Conservation (phyloP, 2,888 invertebrate genomes). For the Dynastes maya region DNA sequence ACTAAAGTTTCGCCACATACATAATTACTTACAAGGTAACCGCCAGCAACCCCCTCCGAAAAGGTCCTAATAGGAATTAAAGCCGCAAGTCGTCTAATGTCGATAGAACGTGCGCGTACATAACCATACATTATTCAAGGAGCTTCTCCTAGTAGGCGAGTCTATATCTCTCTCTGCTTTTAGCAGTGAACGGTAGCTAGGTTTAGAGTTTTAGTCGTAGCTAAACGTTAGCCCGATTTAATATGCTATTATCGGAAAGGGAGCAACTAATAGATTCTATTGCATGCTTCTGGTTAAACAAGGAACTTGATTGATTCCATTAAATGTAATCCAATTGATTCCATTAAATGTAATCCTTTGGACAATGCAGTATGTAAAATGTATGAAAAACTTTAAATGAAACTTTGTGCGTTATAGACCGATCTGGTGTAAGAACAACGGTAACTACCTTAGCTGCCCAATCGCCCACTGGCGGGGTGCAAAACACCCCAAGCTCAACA, state of each 20-base stretch:
- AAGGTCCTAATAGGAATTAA: conserved; percentile 42
- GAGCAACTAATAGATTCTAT: neutral
- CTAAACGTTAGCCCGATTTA: conserved; percentile 19
- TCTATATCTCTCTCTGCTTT: neutral
- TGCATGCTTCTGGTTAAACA: no score
- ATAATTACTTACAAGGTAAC: conserved; percentile 38
- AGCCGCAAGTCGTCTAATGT: conserved; percentile 33
- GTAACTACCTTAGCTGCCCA: no score
- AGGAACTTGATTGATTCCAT: no score
- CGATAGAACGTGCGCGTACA: conserved; percentile 36
- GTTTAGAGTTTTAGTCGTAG: neutral
- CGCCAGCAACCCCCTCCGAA: neutral
- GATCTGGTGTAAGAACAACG: no score
- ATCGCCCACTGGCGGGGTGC: no score
- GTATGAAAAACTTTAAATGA: no score
- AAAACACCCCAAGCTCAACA: no score
- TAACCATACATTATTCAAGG: conserved; percentile 37
- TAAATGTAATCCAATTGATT: no score
- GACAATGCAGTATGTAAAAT: no score
- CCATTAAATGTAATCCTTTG: no score
- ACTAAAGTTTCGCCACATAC: conserved; percentile 39
- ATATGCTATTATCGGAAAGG: conserved; percentile 14
- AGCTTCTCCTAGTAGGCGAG: neutral
- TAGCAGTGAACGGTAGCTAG: neutral
- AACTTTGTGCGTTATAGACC: no score